Conservation (phyloP, 30 jellyfish, hydroid and myxozoan genomes). For the Pelagia noctiluca region DNA sequence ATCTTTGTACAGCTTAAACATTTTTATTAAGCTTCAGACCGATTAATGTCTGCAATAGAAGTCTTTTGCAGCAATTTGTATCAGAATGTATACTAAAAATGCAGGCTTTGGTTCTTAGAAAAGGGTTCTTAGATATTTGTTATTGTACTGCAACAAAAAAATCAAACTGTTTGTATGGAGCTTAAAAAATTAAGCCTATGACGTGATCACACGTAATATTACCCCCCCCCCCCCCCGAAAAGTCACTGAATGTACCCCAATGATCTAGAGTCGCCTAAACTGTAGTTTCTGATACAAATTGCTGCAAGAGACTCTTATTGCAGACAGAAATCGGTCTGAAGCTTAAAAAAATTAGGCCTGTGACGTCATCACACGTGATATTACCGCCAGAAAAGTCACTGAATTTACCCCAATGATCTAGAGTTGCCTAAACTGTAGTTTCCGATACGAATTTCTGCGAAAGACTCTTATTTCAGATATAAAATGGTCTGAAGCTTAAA, state of each 20-base stretch:
- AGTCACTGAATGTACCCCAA: constrained; percentile 13
- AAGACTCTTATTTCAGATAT: constrained; percentile 3
- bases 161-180: constrained; percentile 7
- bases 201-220: constrained; percentile 19
- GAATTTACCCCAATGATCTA: constrained; percentile 6
- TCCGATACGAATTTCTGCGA: constrained; percentile 6
- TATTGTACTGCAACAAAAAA: constrained; percentile 11
- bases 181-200: constrained; percentile 9
- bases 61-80: no score
- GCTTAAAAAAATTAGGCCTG: constrained; percentile 14
- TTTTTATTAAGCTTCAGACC: no score
- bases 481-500: constrained; percentile 1
- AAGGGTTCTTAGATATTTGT: constrained; percentile 4
- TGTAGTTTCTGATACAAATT: constrained; percentile 14
- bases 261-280: constrained; percentile 4
- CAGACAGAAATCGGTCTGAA: constrained; percentile 20
- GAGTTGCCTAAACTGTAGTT: constrained; percentile 15
- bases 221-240: constrained; percentile 27
- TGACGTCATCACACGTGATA: constrained; percentile 27
- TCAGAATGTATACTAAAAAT: not conserved
- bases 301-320: constrained; percentile 6
- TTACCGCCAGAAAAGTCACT: constrained; percentile 14
- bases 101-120: constrained; percentile 24
- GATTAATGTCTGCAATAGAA: no score
- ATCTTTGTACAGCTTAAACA: constrained; percentile 16